Base-by-base conservation (phyloP, 2,888 invertebrate genomes). In the Tipula unca region DNA sequence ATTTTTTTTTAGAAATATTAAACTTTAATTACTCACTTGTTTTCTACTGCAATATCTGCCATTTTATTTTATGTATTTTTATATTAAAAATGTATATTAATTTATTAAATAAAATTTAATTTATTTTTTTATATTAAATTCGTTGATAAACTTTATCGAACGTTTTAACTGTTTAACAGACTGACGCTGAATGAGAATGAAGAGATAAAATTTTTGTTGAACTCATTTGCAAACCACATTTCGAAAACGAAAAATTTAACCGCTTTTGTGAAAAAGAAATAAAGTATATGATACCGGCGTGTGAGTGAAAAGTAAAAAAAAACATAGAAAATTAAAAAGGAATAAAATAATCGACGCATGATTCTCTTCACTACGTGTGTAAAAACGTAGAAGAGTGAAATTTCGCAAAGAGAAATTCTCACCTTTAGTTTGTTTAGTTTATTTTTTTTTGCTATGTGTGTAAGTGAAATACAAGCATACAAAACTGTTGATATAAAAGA, bases 31-130 rank as follows among this genome's bases (percentile, higher is more conserved):
- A 90, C 90, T 90, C 90, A 90, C 90, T 90, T 90, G 87, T 90
- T 90, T 89, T 90, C 90, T 87, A 90, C 90, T 89, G 90, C 90
- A 89, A 90, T 89, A 90, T 90, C 90, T 88, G 90, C 90, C 90
- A 90, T 90, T 90, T 90, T 90, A 88, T 88, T 86, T 87, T 88
- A 85, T 86, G 86, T 86, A 54, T 86, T 86, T 87, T 87, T 85
- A 85, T 86, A 86, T 84, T 82, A 82, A 82, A 82, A 82, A 36
- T 42, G 13, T 85, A 69, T 17, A 54, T 36, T 36, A 85, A 85
- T 35, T 85, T 35, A 69, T 35, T 85, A 54, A 29, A 84, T 25
- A 84, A 86, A 36, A 48, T 39, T 83, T 32, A 83, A 83, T 35
- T 83, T 83, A 69, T 48, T 48, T 48, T 69, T 69, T 10, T 25